These are phyloP conservation scores for Pionites leucogaster DNA, from an alignment of 2,113 vertebrate genomes.

Conservation along the genomic window DNA sequence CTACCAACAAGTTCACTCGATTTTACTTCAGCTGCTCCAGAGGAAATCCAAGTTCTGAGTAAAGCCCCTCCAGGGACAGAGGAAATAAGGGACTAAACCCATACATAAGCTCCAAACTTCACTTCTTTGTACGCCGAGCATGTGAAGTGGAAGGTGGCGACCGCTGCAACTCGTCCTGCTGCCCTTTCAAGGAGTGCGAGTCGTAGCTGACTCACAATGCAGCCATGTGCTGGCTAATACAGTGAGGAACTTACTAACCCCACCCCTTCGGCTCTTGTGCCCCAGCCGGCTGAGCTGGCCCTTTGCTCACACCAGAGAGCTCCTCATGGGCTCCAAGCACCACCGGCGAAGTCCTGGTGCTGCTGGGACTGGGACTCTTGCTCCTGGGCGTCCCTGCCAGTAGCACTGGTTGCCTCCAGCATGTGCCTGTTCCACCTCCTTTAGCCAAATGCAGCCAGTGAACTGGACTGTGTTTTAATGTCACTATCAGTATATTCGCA, in stretches of 20 bases:
- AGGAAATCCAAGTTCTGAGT: background rate
- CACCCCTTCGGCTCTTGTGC: background rate
- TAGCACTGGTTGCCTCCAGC: background rate
- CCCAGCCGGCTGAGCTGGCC: background rate
- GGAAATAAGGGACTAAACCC: background rate
- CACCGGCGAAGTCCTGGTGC: accelerated
- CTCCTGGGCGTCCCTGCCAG: background rate
- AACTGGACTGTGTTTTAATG: accelerated
- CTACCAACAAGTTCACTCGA: background rate
- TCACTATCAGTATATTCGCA: accelerated
- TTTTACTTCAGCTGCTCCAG: background rate
- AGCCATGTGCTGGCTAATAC: background rate
- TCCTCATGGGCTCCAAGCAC: background rate
- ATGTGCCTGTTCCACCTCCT: background rate
- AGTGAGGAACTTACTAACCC: background rate
- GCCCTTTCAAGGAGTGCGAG: too few species aligned
- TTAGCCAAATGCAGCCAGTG: background rate
- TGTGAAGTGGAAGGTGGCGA: background rate
- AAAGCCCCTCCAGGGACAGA: background rate
- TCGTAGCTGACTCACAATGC: background rate
- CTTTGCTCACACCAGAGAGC: background rate
- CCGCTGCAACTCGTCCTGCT: background rate
- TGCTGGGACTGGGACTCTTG: background rate
- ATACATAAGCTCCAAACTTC: background rate
- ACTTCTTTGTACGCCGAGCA: background rate